These are phyloP conservation scores for Gymnocephalus cernua DNA, from an alignment of 2,113 vertebrate species.

Conservation along the genomic window DNA sequence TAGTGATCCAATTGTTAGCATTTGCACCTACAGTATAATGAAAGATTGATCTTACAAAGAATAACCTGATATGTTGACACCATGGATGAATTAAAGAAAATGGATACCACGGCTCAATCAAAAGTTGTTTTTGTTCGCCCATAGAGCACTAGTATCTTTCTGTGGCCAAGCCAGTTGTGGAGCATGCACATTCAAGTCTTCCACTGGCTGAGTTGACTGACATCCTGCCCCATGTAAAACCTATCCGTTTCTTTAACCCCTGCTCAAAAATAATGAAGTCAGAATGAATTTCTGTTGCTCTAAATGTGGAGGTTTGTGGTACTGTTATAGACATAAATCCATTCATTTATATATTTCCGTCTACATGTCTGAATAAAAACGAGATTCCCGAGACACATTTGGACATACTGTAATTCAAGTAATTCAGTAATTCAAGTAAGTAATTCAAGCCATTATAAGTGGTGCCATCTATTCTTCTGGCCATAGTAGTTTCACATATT, in stretches of 20 bases:
- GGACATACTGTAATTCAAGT: too few relatives aligned
- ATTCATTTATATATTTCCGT: background rate
- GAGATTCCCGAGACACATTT: too few relatives aligned
- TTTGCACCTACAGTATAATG: background rate
- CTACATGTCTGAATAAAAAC: too few relatives aligned
- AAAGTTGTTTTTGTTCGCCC: too few relatives aligned
- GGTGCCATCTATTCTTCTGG: background rate
- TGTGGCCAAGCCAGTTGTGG: too few relatives aligned
- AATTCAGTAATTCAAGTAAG: too few relatives aligned
- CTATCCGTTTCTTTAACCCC: too few relatives aligned
- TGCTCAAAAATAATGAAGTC: background rate
- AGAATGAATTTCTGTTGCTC: background rate
- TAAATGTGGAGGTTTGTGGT: background rate
- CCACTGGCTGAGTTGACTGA: too few relatives aligned
- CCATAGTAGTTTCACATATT: slow-evolving; percentile 9
- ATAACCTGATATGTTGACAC: background rate
- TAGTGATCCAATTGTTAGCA: background rate
- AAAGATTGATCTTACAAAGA: background rate
- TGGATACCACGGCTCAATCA: too few relatives aligned
- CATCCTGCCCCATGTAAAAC: too few relatives aligned
- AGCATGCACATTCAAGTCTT: too few relatives aligned
- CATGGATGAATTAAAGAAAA: background rate
- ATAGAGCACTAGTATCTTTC: too few relatives aligned
- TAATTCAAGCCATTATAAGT: background rate
- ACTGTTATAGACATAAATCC: background rate